These are phyloP conservation scores for Eupithecia pulchellata DNA, from an alignment of 2,888 invertebrate genomes.

Conservation along the genomic window DNA sequence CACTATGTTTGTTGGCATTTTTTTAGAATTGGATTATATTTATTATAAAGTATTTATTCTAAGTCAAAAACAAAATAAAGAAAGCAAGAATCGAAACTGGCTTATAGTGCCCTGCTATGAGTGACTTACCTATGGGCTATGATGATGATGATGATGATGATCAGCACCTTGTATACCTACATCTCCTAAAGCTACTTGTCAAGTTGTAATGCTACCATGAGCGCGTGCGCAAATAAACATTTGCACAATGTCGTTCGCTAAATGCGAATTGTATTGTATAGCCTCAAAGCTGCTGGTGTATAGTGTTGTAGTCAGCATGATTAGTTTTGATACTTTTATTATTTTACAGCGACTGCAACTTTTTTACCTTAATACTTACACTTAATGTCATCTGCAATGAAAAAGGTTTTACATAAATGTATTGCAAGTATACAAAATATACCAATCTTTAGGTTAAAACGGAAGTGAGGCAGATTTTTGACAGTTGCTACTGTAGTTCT, in stretches of 20 bases:
- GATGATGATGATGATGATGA: background rate
- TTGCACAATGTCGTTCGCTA: constrained; percentile 72
- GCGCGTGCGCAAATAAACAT: constrained; percentile 70
- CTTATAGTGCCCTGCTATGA: background rate
- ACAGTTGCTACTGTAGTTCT: background rate
- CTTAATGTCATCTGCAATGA: no score
- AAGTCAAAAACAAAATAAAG: background rate
- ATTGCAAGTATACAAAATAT: no score
- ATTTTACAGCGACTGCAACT: background rate
- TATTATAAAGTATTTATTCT: background rate
- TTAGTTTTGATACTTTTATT: constrained; percentile 59
- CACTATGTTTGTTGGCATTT: background rate
- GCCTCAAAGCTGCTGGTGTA: constrained; percentile 52
- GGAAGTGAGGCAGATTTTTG: background rate
- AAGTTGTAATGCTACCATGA: constrained; percentile 50
- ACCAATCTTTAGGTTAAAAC: no score
- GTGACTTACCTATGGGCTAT: background rate
- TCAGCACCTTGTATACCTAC: background rate
- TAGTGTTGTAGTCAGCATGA: constrained; percentile 31
- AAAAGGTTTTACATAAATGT: no score
- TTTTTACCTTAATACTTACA: no score
- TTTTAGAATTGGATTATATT: background rate
- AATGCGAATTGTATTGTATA: constrained; percentile 77
- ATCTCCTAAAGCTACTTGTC: constrained; percentile 46
- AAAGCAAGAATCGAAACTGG: background rate